Evolutionary conservation across 2,797 vertebrate genomes (phyloP).

Genomic region (Limosa lapponica): DNA sequence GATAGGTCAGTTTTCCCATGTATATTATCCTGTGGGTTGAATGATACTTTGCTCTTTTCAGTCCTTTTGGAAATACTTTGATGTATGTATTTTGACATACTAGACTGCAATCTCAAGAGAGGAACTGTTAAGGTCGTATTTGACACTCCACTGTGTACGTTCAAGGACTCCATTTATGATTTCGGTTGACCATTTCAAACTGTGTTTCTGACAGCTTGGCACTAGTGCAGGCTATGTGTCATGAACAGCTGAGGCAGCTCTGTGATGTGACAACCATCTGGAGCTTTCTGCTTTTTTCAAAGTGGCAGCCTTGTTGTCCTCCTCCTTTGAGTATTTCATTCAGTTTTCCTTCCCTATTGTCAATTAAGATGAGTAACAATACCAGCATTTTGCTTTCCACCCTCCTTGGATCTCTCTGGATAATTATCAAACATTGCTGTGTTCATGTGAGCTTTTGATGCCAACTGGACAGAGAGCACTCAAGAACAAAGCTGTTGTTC

Average conservation of each 20-base stretch:
- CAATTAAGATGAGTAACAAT: not conserved
- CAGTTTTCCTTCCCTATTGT: not conserved
- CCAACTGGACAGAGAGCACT: not conserved
- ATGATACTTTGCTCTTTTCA: not conserved
- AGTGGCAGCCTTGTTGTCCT: not conserved
- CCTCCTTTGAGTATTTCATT: not conserved
- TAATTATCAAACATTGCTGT: not conserved
- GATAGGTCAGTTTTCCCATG: not conserved
- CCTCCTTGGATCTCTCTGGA: not conserved
- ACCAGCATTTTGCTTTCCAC: not conserved
- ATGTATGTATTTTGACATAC: not conserved
- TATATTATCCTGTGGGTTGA: not conserved
- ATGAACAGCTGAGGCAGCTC: conserved; percentile 28
- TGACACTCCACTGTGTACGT: not conserved
- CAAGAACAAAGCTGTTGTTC: not conserved
- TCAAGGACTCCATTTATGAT: not conserved
- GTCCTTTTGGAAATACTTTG: not conserved
- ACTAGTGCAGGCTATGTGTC: not conserved
- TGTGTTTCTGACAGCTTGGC: conserved; percentile 43
- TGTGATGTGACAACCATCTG: conserved; percentile 47
- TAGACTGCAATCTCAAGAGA: not conserved
- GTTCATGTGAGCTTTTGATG: not conserved
- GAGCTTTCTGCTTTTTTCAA: not conserved
- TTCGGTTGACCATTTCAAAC: conserved; percentile 18
- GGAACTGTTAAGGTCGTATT: not conserved